Evolutionary conservation across 2,113 vertebrate species (phyloP).

Genomic region (Siniperca knerii): DNA sequence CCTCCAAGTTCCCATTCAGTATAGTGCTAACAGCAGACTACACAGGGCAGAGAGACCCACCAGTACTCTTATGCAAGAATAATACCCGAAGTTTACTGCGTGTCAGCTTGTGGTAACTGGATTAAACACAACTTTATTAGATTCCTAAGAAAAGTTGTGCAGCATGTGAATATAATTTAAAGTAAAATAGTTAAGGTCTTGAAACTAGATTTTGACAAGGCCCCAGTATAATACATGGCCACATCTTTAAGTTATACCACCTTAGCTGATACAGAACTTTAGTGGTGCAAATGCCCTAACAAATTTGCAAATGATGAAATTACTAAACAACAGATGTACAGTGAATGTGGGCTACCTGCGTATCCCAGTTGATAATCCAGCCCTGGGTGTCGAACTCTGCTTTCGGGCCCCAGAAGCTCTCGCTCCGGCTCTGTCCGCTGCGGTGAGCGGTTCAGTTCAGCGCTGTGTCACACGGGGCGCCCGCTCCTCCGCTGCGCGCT

Average conservation of each 20-base stretch:
- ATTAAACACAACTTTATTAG: background rate
- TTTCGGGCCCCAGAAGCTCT: background rate
- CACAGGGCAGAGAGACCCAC: background rate
- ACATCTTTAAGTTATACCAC: background rate
- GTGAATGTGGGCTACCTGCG: background rate
- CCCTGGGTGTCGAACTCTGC: too few relatives aligned
- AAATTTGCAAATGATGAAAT: background rate
- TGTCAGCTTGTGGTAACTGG: background rate
- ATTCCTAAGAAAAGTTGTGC: background rate
- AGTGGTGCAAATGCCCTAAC: background rate
- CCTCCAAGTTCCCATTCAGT: background rate
- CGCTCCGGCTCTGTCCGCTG: slow-evolving; percentile 22
- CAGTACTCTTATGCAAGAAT: background rate
- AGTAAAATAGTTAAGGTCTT: background rate
- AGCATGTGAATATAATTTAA: background rate
- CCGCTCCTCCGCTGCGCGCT: slow-evolving; percentile 67
- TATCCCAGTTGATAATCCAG: too few relatives aligned
- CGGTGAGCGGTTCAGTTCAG: slow-evolving; percentile 45
- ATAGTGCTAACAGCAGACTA: too few relatives aligned
- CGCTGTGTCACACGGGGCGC: slow-evolving; percentile 73
- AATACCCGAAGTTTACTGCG: too few relatives aligned
- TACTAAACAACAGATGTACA: background rate
- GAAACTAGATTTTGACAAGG: background rate
- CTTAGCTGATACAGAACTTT: too few relatives aligned
- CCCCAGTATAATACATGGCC: background rate